phyloP scores from a whole-genome alignment of 2,888 invertebrate species.

The Zootermopsis nevadensis region DNA sequence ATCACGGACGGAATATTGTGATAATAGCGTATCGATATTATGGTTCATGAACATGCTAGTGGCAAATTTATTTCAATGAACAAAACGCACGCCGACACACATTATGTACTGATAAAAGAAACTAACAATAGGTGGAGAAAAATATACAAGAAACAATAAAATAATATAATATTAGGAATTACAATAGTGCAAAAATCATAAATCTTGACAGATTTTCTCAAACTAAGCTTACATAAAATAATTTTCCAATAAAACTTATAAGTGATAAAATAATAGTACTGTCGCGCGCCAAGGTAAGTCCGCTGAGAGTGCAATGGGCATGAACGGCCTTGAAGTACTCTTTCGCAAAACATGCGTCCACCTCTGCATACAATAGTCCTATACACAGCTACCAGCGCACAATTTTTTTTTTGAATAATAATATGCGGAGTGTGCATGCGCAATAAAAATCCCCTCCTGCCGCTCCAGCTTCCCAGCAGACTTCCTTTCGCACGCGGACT shows the following conservation, averaged over 20 bases:
- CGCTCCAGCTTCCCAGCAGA: too few species aligned
- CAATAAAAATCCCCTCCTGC: too few species aligned
- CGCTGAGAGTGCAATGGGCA: too few species aligned
- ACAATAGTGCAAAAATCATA: slow-evolving; percentile 15
- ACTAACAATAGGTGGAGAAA: not conserved
- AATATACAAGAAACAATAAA: slow-evolving; percentile 1
- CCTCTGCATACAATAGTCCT: too few species aligned
- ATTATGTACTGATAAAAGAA: not conserved
- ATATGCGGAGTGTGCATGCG: too few species aligned
- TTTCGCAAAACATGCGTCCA: too few species aligned
- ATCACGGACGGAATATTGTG: not conserved
- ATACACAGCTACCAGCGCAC: too few species aligned
- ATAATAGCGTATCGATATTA: not conserved
- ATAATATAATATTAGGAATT: not conserved
- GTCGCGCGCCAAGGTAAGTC: too few species aligned
- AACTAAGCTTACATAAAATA: not conserved
- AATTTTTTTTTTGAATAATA: too few species aligned
- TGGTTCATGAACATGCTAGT: not conserved
- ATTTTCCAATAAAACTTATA: not conserved
- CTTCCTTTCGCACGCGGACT: too few species aligned
- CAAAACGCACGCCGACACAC: not conserved
- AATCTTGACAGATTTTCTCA: not conserved
- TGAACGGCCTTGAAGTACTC: too few species aligned
- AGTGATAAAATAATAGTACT: not conserved
- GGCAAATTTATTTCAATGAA: not conserved